Evolutionary conservation across 2,113 vertebrate genomes (phyloP).

Genomic region (Protomyctophum bolini): DNA sequence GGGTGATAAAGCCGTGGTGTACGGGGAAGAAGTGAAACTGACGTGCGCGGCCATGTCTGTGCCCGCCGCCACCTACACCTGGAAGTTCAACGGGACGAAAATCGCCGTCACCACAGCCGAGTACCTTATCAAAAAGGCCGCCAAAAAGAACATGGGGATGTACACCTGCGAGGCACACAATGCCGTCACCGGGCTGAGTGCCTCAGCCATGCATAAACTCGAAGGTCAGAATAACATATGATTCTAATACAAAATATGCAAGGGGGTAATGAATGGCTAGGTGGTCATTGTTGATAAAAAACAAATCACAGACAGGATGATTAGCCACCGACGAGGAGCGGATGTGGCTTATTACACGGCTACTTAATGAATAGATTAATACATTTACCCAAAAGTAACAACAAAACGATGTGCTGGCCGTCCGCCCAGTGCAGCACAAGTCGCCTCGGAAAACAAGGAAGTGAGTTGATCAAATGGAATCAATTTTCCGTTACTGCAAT

Average conservation of each 20-base stretch:
- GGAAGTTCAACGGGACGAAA: constrained; percentile 66
- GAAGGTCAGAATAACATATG: constrained; percentile 57
- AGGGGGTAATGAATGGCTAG: no score
- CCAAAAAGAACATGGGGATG: constrained; percentile 40
- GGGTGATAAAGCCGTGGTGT: accelerated
- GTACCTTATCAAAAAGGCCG: not conserved
- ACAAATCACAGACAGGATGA: no score
- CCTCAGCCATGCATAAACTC: not conserved
- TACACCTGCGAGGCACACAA: constrained; percentile 73
- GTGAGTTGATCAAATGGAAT: no score
- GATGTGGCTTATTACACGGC: no score
- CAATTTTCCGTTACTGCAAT: no score
- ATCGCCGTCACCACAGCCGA: accelerated
- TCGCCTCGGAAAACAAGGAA: no score
- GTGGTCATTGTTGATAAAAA: no score
- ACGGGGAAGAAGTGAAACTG: accelerated
- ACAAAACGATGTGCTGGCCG: no score
- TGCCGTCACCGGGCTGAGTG: constrained; percentile 42
- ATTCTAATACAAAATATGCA: not conserved
- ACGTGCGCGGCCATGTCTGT: constrained; percentile 42
- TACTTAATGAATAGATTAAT: no score
- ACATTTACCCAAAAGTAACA: no score
- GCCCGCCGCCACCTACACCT: constrained; percentile 59
- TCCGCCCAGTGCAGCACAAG: no score
- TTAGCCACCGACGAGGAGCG: no score